These are phyloP conservation scores for Haplochromis vanheusdeni DNA, from an alignment of 2,113 vertebrate genomes.

Conservation along the genomic window DNA sequence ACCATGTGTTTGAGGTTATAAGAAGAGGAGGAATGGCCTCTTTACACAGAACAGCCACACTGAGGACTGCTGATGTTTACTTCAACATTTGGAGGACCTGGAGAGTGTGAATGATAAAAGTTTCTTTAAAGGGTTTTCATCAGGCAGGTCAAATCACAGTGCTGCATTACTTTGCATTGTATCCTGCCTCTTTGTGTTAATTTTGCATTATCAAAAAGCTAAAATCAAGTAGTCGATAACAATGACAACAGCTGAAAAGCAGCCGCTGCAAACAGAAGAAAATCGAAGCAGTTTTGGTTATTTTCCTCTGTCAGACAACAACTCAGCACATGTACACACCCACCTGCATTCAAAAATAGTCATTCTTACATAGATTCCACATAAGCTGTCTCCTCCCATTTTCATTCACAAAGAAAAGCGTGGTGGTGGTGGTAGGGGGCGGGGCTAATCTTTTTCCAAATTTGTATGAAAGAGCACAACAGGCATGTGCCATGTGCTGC, in stretches of 20 bases:
- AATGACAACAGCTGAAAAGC: neutral
- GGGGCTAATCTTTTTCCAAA: constrained; percentile 14
- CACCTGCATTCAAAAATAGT: neutral
- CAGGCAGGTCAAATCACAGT: neutral
- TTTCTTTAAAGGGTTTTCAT: neutral
- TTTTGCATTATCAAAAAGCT: neutral
- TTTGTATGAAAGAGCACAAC: constrained; percentile 7
- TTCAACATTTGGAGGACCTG: neutral
- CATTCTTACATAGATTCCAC: neutral
- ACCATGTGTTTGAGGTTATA: constrained; percentile 74
- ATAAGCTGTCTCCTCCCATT: constrained; percentile 17
- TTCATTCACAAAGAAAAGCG: constrained; percentile 53
- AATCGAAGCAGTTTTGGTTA: constrained; percentile 10
- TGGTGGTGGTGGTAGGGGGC: neutral
- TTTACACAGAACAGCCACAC: constrained; percentile 17
- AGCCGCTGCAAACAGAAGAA: neutral
- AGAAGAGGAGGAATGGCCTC: constrained; percentile 63
- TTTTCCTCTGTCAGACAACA: constrained; percentile 5
- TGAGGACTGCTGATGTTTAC: neutral
- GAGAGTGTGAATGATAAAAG: rapidly evolving
- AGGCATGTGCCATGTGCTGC: neutral
- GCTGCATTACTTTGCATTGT: neutral
- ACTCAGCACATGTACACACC: constrained; percentile 1
- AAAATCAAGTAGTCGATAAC: neutral
- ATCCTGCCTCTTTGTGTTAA: neutral